Conservation (phyloP, 37 sponge, comb jelly and placozoan species). For the Crambe crambe region DNA sequence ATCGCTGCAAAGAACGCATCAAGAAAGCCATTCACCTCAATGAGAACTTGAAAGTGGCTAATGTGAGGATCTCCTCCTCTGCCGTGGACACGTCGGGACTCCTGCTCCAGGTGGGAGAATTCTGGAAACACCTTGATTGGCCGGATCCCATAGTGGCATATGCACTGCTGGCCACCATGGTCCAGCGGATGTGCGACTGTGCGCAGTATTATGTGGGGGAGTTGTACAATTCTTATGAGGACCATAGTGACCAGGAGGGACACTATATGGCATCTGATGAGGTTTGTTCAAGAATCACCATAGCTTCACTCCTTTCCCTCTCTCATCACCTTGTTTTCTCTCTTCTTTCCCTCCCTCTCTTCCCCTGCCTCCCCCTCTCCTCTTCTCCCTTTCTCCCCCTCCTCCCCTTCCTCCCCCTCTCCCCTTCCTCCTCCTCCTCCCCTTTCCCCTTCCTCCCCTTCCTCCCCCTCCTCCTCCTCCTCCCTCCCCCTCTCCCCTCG, state of each 20-base stretch:
- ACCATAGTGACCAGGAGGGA: neutral
- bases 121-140: constrained; percentile 52
- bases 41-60: constrained; percentile 2
- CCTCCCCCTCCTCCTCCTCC: neutral
- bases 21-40: constrained; percentile 50
- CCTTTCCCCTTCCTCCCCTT: neutral
- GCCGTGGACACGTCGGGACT: constrained; percentile 46
- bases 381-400: neutral
- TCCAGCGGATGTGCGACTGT: constrained; percentile 29
- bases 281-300: neutral
- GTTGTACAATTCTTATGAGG: neutral
- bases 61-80: constrained; percentile 45
- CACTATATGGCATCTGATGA: constrained; percentile 6
- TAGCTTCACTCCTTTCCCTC: neutral
- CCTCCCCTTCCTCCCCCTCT: neutral
- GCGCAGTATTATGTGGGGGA: constrained; percentile 35
- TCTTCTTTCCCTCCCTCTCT: neutral
- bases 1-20: constrained; percentile 18
- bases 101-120: constrained; percentile 34
- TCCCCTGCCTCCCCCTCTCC: neutral
- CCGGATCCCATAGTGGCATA: constrained; percentile 36
- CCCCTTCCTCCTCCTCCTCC: neutral
- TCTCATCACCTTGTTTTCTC: neutral
- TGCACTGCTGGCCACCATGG: neutral
- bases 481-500: neutral